Percentiles rank a stretch among this genome's conserved stretches.
These are phyloP conservation scores for Catajapyx aquilonaris DNA, from an alignment of 1,140 invertebrate genomes.

Conservation along the genomic window DNA sequence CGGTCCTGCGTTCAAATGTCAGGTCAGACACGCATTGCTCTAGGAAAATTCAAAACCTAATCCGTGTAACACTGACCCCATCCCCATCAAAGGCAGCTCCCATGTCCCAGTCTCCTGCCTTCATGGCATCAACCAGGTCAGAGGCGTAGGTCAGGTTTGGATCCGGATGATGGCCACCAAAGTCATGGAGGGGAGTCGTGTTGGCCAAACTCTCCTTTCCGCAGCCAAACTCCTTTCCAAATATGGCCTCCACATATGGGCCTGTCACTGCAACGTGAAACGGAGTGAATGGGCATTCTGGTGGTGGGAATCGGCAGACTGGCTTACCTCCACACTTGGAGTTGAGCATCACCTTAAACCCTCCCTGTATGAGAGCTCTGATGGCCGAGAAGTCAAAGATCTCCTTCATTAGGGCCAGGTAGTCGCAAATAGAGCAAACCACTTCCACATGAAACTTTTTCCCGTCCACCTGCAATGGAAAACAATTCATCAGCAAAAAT, in stretches of 20 bases:
- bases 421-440: slow-evolving; percentile 79
- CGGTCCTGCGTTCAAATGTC: slow-evolving; percentile 35
- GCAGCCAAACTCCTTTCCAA: slow-evolving; percentile 66
- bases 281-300: too few species aligned
- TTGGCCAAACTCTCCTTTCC: slow-evolving; percentile 40
- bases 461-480: slow-evolving; percentile 37
- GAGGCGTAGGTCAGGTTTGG: slow-evolving; percentile 94
- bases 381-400: slow-evolving; percentile 90
- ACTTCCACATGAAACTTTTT: slow-evolving; percentile 65
- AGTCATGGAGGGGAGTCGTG: slow-evolving; percentile 66
- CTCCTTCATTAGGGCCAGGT: slow-evolving; percentile 79
- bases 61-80: slow-evolving; percentile 36
- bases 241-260: slow-evolving; percentile 79
- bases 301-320: too few species aligned
- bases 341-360: slow-evolving; percentile 77
- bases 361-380: slow-evolving; percentile 47
- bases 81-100: slow-evolving; percentile 99
- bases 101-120: slow-evolving; percentile 66
- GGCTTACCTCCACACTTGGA: slow-evolving; percentile 76
- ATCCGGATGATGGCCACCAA: slow-evolving; percentile 93
- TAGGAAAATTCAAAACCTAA: neutral
- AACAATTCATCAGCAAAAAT: too few species aligned
- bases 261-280: slow-evolving; percentile 87
- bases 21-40: slow-evolving; percentile 1
- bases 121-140: slow-evolving; percentile 57